A percentile compares a stretch with the other conserved stretches of the same genome.
Conservation (phyloP, 2,888 invertebrate genomes). For the Eupithecia insigniata region DNA sequence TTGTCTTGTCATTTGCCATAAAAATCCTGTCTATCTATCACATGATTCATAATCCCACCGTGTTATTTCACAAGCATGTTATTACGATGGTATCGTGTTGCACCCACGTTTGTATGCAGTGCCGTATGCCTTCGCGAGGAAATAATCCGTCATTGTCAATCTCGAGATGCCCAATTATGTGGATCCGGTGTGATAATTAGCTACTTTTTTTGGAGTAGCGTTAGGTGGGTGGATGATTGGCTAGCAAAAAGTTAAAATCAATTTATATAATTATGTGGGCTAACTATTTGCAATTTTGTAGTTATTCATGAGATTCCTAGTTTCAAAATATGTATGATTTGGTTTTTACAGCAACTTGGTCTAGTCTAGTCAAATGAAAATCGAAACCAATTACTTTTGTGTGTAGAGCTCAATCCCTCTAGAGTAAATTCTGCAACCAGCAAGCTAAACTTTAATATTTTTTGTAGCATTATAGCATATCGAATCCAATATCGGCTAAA, state of each 20-base stretch:
- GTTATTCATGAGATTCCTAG: neutral
- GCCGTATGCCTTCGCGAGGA: constrained; percentile 61
- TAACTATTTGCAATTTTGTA: neutral
- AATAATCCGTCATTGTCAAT: constrained; percentile 79
- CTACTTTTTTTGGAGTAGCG: constrained; percentile 8
- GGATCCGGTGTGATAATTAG: constrained; percentile 44
- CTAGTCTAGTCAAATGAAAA: neutral
- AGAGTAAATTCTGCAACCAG: neutral
- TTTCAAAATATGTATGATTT: no score
- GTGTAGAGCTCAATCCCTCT: neutral
- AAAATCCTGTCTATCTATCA: constrained; percentile 25
- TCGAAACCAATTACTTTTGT: neutral
- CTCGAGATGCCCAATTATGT: constrained; percentile 71
- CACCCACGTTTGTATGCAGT: constrained; percentile 66
- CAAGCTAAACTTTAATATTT: constrained; percentile 35
- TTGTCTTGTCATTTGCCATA: constrained; percentile 18
- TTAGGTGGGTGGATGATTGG: constrained; percentile 5
- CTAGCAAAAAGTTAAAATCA: neutral
- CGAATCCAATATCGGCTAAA: constrained; percentile 38
- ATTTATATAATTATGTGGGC: neutral
- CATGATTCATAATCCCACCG: constrained; percentile 52
- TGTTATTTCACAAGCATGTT: constrained; percentile 64
- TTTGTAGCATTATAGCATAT: constrained; percentile 34
- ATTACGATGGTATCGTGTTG: constrained; percentile 63
- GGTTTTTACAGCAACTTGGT: neutral